Percentiles rank a stretch among this genome's conserved stretches.
Evolutionary conservation across 2,888 invertebrate species (phyloP).

Genomic region (Torymus texanus): DNA sequence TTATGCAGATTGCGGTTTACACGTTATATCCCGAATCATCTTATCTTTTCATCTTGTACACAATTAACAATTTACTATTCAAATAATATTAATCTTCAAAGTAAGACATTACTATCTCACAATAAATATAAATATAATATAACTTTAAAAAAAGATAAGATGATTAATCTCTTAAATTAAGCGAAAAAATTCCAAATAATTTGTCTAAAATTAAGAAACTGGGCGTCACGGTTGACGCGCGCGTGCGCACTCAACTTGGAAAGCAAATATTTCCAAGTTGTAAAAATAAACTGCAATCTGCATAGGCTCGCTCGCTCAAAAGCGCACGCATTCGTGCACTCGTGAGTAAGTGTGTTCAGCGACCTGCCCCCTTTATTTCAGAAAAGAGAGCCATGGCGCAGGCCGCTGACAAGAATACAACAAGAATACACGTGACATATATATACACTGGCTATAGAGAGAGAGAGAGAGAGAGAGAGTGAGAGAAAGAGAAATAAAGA

Average conservation of each 20-base stretch:
- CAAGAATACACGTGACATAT: conserved; percentile 30
- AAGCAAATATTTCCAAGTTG: too few species aligned
- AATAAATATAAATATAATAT: too few species aligned
- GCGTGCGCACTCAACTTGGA: too few species aligned
- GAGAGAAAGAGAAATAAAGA: conserved; percentile 5
- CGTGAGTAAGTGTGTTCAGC: conserved; percentile 9
- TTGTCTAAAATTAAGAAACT: too few species aligned
- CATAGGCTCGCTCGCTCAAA: background rate
- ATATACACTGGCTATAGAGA: conserved; percentile 1
- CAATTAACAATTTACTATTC: too few species aligned
- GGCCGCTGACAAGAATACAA: conserved; percentile 42
- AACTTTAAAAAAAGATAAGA: too few species aligned
- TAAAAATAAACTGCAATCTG: conserved; percentile 52
- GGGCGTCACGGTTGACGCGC: too few species aligned
- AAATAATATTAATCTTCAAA: too few species aligned
- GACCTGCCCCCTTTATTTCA: conserved; percentile 47
- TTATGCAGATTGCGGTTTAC: conserved; percentile 39
- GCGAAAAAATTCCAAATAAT: background rate
- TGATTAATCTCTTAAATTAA: background rate
- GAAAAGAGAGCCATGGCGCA: conserved; percentile 47
- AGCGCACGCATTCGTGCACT: too few species aligned
- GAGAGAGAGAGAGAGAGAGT: conserved; percentile 3
- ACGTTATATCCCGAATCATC: background rate
- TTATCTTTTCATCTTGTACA: too few species aligned
- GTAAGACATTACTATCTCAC: too few species aligned